Percentiles rank a stretch among this genome's conserved stretches.
Conservation (phyloP, 2,888 invertebrate species). For the Entomobrya multifasciata region DNA sequence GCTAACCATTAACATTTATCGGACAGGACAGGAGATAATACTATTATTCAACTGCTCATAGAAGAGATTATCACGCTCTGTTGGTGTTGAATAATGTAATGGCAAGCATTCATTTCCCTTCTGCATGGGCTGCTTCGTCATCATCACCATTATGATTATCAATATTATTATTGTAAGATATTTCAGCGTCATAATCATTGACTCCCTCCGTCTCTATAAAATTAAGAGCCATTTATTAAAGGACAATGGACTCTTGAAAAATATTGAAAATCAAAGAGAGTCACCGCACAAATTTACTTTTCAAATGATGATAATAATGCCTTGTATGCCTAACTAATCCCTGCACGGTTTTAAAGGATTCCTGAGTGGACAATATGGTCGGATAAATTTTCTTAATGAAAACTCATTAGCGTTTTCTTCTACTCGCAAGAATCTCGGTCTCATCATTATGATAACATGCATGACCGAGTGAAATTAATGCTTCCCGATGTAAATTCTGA, state of each 20-base stretch:
- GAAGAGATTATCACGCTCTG: constrained; percentile 45
- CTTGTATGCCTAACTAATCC: constrained; percentile 32
- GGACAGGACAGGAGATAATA: constrained; percentile 20
- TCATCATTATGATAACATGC: constrained; percentile 13
- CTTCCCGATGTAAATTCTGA: not conserved
- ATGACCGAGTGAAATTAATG: not conserved
- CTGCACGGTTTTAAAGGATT: constrained; percentile 25
- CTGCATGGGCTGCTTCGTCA: constrained; percentile 45
- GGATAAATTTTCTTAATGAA: constrained; percentile 60
- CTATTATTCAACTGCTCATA: constrained; percentile 40
- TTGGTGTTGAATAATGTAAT: constrained; percentile 61
- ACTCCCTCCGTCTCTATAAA: constrained; percentile 62
- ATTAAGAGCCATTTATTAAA: constrained; percentile 69
- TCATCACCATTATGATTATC: constrained; percentile 61
- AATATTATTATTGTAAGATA: constrained; percentile 51
- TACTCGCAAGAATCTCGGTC: constrained; percentile 1
- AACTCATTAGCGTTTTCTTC: constrained; percentile 60
- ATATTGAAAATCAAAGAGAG: constrained; percentile 62
- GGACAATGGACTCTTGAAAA: constrained; percentile 60
- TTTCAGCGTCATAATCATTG: constrained; percentile 55
- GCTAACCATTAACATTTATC: constrained; percentile 44
- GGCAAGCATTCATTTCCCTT: constrained; percentile 19
- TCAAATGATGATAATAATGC: constrained; percentile 36
- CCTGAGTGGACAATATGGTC: constrained; percentile 43
- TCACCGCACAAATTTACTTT: constrained; percentile 54